A percentile compares a stretch with the other conserved stretches of the same genome.
These are phyloP conservation scores for Bettongia penicillata DNA, from an alignment of 2,113 vertebrate genomes.

Conservation along the genomic window DNA sequence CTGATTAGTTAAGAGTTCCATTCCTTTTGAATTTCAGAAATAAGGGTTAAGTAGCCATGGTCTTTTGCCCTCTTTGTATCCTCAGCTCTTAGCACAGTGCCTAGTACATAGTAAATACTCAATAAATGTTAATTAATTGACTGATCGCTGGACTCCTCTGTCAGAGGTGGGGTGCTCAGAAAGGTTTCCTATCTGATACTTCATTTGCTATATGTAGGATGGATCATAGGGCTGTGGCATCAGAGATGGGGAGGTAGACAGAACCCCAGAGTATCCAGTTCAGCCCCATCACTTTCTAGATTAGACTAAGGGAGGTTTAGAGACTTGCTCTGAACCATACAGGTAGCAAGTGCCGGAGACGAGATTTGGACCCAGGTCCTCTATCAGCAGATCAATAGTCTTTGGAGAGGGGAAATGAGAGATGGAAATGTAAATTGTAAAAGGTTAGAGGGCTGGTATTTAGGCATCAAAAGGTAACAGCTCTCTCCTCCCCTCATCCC, in stretches of 20 bases:
- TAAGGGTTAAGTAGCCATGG: background rate
- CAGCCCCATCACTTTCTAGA: background rate
- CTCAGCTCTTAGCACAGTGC: background rate
- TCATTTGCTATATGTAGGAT: background rate
- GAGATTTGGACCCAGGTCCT: background rate
- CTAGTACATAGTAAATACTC: background rate
- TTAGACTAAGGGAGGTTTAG: background rate
- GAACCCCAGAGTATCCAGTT: background rate
- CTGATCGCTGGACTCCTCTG: background rate
- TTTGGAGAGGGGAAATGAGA: background rate
- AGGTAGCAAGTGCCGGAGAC: background rate
- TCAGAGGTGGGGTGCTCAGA: background rate
- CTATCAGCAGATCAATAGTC: background rate
- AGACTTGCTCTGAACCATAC: background rate
- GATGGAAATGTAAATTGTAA: background rate
- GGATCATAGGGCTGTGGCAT: background rate
- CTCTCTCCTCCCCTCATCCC: background rate
- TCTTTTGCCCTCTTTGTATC: background rate
- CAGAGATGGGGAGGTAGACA: background rate
- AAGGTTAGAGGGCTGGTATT: background rate
- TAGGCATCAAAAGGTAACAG: background rate
- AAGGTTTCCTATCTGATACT: slow-evolving; percentile 27
- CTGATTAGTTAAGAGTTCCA: slow-evolving; percentile 34
- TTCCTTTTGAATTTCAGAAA: slow-evolving; percentile 31
- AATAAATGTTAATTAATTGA: background rate